Conservation (phyloP, 2,888 invertebrate genomes). For the Diadegma fenestrale region DNA sequence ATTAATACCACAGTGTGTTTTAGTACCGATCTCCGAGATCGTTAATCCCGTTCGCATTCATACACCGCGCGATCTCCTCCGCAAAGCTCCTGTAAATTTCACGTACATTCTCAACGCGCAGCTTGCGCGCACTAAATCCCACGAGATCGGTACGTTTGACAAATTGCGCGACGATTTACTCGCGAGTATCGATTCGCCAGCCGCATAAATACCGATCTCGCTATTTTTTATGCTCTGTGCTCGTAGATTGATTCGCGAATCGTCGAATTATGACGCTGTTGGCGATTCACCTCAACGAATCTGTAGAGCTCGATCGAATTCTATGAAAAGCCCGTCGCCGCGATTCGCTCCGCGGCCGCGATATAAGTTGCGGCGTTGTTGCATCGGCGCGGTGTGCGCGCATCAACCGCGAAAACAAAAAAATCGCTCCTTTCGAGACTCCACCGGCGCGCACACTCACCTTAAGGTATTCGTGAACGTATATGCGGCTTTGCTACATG, state of each 20-base stretch:
- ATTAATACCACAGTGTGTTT: conserved; percentile 84
- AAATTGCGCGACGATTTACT: conserved; percentile 3
- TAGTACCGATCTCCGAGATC: conserved; percentile 82
- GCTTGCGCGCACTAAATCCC: neutral
- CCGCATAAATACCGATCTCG: neutral
- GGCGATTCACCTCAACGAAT: neutral
- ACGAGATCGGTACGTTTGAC: neutral
- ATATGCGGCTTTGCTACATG: conserved; percentile 39
- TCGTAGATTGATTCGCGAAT: neutral
- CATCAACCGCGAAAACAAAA: conserved; percentile 33
- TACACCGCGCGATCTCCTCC: conserved; percentile 9
- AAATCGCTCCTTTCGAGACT: conserved; percentile 2
- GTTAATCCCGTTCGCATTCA: conserved; percentile 81
- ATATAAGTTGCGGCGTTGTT: conserved; percentile 13
- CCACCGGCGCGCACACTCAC: neutral
- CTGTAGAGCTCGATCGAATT: neutral
- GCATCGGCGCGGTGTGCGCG: conserved; percentile 27
- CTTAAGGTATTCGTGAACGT: conserved; percentile 16
- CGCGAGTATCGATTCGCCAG: neutral
- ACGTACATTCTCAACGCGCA: neutral
- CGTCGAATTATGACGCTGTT: neutral
- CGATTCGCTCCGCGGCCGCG: no score
- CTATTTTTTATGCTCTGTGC: neutral
- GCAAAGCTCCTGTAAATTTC: conserved; percentile 23
- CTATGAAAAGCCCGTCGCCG: neutral